A percentile compares a stretch with the other conserved stretches of the same genome.
These are phyloP conservation scores for Notothenia coriiceps DNA, from an alignment of 2,113 vertebrate genomes.

Conservation along the genomic window DNA sequence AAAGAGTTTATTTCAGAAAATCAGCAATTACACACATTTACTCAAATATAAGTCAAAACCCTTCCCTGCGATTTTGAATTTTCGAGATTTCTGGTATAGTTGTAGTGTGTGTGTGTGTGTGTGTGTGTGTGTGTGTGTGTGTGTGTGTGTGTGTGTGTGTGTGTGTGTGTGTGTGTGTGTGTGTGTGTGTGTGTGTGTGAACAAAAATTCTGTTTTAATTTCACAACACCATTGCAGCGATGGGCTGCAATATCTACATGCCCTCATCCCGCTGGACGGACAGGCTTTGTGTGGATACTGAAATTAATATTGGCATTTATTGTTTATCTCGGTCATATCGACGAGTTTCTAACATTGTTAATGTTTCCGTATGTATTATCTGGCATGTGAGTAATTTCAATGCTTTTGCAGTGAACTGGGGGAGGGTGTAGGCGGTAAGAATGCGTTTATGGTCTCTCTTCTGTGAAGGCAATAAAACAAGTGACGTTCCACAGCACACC, in stretches of 20 bases:
- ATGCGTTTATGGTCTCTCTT: constrained; percentile 83
- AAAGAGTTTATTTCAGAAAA: not conserved
- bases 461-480: constrained; percentile 83
- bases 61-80: not conserved
- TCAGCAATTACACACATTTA: not conserved
- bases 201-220: constrained; percentile 47
- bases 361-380: constrained; percentile 64
- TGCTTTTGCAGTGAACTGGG: constrained; percentile 64
- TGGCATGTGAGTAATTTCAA: constrained; percentile 62
- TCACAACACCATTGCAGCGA: constrained; percentile 32
- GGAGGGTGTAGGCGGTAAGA: constrained; percentile 78
- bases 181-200: constrained; percentile 32
- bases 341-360: constrained; percentile 48
- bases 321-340: constrained; percentile 48
- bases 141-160: constrained; percentile 6
- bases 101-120: constrained; percentile 9
- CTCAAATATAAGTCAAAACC: not conserved
- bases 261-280: constrained; percentile 7
- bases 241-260: not conserved
- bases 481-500: constrained; percentile 79
- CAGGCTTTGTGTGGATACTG: not conserved
- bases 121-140: constrained; percentile 4
- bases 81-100: not conserved
- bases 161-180: constrained; percentile 35
- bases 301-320: constrained; percentile 32